phyloP scores from a whole-genome alignment of 2,113 vertebrate genomes.

The Myotis yumanensis region DNA sequence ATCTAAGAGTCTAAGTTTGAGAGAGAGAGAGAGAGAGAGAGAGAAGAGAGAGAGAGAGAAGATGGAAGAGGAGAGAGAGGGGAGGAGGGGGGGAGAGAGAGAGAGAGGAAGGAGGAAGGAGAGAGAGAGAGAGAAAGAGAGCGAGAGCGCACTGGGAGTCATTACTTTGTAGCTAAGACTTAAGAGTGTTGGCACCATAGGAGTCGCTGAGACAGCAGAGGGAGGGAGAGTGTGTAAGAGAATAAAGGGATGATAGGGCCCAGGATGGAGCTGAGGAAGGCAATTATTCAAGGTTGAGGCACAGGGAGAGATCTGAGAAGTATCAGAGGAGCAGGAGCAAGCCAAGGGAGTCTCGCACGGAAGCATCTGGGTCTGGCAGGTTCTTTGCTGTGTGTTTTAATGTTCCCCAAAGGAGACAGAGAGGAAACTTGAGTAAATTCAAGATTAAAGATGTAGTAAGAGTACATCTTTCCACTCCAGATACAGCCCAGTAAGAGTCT shows the following conservation, averaged over 20 bases:
- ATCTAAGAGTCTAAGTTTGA: not conserved
- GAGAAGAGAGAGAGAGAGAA: not conserved
- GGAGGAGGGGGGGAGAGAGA: not conserved
- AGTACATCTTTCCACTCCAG: not conserved
- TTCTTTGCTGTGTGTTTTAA: not conserved
- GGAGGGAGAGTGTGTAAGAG: not conserved
- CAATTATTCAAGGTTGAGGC: not conserved
- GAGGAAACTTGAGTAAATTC: not conserved
- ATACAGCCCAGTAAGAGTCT: no score
- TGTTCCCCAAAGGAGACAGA: not conserved
- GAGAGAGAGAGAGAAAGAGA: not conserved
- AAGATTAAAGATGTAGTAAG: not conserved
- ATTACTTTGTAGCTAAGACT: not conserved
- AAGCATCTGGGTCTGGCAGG: no score
- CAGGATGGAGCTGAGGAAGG: not conserved
- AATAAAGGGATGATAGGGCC: rapidly evolving
- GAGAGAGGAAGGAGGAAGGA: not conserved
- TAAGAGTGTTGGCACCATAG: rapidly evolving
- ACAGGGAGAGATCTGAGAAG: not conserved
- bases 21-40: not conserved
- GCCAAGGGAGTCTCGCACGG: rapidly evolving
- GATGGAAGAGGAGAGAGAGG: not conserved
- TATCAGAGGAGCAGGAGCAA: not conserved
- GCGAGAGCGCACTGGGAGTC: no score
- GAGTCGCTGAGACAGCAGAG: not conserved